phyloP scores from a whole-genome alignment of 53 echinoderm and acorn worm genomes.

The Zoroaster sp. region DNA sequence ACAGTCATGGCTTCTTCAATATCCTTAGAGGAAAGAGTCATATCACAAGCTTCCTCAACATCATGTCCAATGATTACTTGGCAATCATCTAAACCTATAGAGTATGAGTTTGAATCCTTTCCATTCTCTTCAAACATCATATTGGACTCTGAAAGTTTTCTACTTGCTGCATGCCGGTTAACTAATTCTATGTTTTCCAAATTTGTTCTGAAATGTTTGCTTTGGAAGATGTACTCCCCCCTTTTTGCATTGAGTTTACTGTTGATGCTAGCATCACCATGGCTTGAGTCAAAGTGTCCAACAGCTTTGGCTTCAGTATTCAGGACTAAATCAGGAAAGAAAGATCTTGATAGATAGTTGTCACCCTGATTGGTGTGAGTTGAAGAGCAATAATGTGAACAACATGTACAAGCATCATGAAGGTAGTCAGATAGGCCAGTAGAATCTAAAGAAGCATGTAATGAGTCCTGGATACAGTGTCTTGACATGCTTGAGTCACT shows the following conservation, averaged over 20 bases:
- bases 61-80: not conserved
- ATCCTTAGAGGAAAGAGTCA: slow-evolving; percentile 12
- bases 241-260: not conserved
- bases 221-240: not conserved
- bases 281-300: not conserved
- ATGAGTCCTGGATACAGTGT: not conserved
- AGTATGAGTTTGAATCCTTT: not conserved
- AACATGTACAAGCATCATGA: not conserved
- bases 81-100: not conserved
- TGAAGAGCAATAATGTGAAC: not conserved
- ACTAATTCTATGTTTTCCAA: not conserved
- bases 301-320: not conserved
- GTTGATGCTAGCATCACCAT: not conserved
- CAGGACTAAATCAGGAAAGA: slow-evolving; percentile 20
- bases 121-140: not conserved
- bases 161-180: not conserved
- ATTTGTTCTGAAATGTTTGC: not conserved
- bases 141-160: not conserved
- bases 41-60: not conserved
- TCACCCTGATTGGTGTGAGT: not conserved
- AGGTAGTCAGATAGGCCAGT: slow-evolving; percentile 7
- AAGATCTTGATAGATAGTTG: not conserved
- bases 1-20: slow-evolving; percentile 23
- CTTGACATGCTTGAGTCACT: not conserved
- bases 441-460: not conserved